phyloP scores from a whole-genome alignment of 35 echinoderm and acorn worm species.

The Patiria miniata region DNA sequence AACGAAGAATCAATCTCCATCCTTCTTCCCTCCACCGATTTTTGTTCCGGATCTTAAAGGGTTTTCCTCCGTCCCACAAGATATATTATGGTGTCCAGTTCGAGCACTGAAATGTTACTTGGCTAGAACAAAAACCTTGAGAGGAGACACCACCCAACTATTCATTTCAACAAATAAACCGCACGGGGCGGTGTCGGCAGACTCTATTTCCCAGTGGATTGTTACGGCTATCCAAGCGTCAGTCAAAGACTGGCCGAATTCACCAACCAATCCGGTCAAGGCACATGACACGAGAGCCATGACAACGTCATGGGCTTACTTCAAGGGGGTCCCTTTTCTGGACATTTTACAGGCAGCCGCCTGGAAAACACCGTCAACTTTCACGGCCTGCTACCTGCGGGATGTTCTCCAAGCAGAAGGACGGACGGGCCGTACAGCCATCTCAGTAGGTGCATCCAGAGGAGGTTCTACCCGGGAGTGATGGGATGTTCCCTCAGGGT shows the following conservation, averaged over 20 bases:
- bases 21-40: background rate
- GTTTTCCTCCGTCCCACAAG: background rate
- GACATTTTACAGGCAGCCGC: constrained; percentile 42
- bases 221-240: background rate
- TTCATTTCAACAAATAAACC: background rate
- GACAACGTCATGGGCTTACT: background rate
- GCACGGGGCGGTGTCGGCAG: background rate
- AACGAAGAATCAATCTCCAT: constrained; percentile 48
- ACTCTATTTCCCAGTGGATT: background rate
- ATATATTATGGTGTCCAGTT: constrained; percentile 29
- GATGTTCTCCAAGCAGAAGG: constrained; percentile 7
- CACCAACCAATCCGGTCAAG: background rate
- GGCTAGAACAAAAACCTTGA: background rate
- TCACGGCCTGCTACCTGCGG: constrained; percentile 33
- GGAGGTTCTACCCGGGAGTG: too few relatives aligned
- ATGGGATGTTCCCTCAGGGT: too few relatives aligned
- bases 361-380: constrained; percentile 43
- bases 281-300: background rate
- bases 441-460: too few relatives aligned
- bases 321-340: background rate
- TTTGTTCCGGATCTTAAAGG: background rate
- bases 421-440: too few relatives aligned
- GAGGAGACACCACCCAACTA: too few relatives aligned
- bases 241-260: background rate
- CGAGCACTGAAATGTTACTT: background rate